phyloP scores from a whole-genome alignment of 2,797 vertebrate species.

The Halcyon badia region DNA sequence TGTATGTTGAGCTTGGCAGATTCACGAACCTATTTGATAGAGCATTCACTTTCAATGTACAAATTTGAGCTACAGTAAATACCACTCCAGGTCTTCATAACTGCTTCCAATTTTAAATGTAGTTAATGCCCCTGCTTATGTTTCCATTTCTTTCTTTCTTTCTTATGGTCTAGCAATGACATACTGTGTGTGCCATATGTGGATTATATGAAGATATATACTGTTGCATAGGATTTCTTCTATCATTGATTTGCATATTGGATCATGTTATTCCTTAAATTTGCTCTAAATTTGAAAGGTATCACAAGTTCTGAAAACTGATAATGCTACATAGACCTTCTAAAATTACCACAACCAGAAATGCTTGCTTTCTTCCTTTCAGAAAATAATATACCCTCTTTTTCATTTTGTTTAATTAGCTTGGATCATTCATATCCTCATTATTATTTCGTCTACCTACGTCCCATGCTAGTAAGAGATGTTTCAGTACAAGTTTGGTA shows the following conservation, averaged over 20 bases:
- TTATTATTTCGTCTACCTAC: background rate
- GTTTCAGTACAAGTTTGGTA: background rate
- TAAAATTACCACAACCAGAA: background rate
- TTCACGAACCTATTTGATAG: conserved; percentile 5
- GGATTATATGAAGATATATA: background rate
- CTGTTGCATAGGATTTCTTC: background rate
- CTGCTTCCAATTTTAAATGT: background rate
- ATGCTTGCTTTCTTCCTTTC: background rate
- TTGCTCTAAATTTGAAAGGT: background rate
- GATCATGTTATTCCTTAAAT: background rate
- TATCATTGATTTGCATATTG: background rate
- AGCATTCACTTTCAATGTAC: background rate
- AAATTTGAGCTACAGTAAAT: background rate
- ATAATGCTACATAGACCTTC: background rate
- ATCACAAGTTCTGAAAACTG: background rate
- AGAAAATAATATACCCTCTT: background rate
- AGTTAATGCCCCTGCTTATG: background rate
- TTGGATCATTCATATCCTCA: background rate
- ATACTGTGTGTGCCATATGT: background rate
- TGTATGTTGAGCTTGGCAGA: background rate
- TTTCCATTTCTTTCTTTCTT: background rate
- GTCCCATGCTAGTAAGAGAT: background rate
- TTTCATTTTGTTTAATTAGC: background rate
- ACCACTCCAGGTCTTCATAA: background rate
- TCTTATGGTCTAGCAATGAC: background rate